Conservation (phyloP, 2,888 invertebrate genomes). For the Ctenicera cuprea region DNA sequence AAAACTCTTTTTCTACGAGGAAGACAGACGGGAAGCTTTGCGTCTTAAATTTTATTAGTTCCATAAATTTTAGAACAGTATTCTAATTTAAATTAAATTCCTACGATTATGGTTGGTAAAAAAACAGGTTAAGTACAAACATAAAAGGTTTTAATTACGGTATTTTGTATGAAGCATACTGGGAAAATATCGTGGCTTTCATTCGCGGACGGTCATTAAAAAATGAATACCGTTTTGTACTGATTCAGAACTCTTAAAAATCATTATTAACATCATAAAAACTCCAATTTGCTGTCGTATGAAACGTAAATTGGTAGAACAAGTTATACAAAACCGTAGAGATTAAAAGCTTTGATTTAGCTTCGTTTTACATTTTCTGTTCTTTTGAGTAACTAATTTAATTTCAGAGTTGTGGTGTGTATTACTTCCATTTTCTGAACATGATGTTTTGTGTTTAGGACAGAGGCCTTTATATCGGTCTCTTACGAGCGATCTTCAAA, state of each 20-base stretch:
- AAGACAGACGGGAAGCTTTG: neutral
- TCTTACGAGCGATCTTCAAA: slow-evolving; percentile 37
- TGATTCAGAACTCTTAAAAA: slow-evolving; percentile 34
- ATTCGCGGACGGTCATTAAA: slow-evolving; percentile 14
- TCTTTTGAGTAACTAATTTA: slow-evolving; percentile 47
- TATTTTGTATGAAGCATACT: slow-evolving; percentile 5
- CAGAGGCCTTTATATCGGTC: slow-evolving; percentile 36
- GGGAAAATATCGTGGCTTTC: neutral
- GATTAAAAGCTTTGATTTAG: slow-evolving; percentile 40
- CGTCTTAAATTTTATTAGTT: neutral
- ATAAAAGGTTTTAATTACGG: slow-evolving; percentile 13
- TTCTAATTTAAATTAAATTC: slow-evolving; percentile 1
- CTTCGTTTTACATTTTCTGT: slow-evolving; percentile 34
- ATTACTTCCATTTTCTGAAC: slow-evolving; percentile 44
- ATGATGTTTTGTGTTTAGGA: slow-evolving; percentile 38
- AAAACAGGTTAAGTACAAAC: neutral
- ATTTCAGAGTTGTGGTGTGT: slow-evolving; percentile 39
- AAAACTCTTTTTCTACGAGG: too few relatives aligned
- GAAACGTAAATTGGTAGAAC: slow-evolving; percentile 32
- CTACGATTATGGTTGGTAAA: neutral
- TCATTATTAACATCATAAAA: slow-evolving; percentile 32
- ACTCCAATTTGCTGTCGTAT: slow-evolving; percentile 30
- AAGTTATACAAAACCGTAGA: slow-evolving; percentile 30
- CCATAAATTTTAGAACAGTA: neutral
- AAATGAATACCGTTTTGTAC: slow-evolving; percentile 18